Conservation (phyloP, 2,113 vertebrate species). For the Sebastes schlegelii region DNA sequence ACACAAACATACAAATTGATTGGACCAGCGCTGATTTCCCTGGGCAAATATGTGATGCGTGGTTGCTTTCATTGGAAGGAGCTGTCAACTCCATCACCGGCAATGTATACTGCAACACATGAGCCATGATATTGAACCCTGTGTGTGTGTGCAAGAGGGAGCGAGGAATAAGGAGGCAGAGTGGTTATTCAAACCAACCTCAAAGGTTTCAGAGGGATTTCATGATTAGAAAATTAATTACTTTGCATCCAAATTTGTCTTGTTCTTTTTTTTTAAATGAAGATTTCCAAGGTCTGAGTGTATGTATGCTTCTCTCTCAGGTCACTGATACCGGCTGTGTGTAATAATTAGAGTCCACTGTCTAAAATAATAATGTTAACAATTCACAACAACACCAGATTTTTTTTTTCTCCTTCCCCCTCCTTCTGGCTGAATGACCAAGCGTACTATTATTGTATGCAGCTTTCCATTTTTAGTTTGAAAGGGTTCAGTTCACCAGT, state of each 20-base stretch:
- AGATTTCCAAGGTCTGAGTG: conserved; percentile 2
- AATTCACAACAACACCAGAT: not conserved
- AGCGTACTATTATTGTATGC: not conserved
- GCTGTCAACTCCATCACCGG: conserved; percentile 48
- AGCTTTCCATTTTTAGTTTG: conserved; percentile 1
- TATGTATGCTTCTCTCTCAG: not conserved
- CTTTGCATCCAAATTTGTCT: conserved; percentile 20
- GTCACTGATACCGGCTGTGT: conserved; percentile 4
- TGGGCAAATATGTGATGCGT: conserved; percentile 66
- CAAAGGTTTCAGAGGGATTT: conserved; percentile 50
- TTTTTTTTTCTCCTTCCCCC: conserved; percentile 5
- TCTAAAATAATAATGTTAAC: conserved; percentile 22
- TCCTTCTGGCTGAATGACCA: not conserved
- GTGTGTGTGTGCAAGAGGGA: conserved; percentile 8
- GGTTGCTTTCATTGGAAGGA: conserved; percentile 61
- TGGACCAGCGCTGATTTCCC: conserved; percentile 72
- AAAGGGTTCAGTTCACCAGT: conserved; percentile 29
- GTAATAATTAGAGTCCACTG: conserved; percentile 13
- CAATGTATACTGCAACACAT: conserved; percentile 54
- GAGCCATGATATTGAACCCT: conserved; percentile 57
- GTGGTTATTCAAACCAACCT: conserved; percentile 29
- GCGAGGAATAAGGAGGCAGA: conserved; percentile 4
- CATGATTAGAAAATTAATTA: conserved; percentile 54
- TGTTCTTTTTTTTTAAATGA: conserved; percentile 20
- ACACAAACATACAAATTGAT: conserved; percentile 64